Conservation (phyloP, 2,888 invertebrate species). For the Zootermopsis nevadensis region DNA sequence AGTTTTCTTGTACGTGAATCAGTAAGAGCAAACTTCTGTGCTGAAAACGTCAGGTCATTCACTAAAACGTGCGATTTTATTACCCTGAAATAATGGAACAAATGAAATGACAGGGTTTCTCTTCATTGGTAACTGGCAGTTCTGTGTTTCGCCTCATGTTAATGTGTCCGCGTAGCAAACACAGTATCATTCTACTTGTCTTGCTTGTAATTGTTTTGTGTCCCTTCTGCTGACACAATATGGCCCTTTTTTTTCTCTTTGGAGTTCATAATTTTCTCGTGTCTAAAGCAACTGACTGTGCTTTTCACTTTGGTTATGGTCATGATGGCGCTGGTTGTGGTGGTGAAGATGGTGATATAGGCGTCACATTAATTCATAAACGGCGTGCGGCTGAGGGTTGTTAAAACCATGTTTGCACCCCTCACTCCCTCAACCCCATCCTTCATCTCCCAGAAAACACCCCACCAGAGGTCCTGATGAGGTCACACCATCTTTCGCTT, state of each 20-base stretch:
- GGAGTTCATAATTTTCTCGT: not conserved
- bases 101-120: too few relatives aligned
- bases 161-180: too few relatives aligned
- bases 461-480: not conserved
- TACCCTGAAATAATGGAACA: too few relatives aligned
- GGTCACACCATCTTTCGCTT: not conserved
- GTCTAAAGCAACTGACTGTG: not conserved
- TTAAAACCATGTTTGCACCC: slow-evolving; percentile 2
- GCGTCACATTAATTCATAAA: slow-evolving; percentile 9
- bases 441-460: not conserved
- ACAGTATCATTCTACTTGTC: not conserved
- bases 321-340: not conserved
- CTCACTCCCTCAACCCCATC: not conserved
- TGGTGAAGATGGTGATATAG: not conserved
- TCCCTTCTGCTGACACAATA: not conserved
- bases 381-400: slow-evolving; percentile 7
- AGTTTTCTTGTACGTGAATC: too few relatives aligned
- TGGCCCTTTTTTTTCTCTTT: not conserved
- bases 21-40: too few relatives aligned
- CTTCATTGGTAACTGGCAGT: too few relatives aligned
- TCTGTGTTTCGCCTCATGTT: too few relatives aligned
- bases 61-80: too few relatives aligned
- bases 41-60: too few relatives aligned
- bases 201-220: slow-evolving; percentile 1
- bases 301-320: slow-evolving; percentile 9